Percentiles rank a stretch among this genome's conserved stretches.
phyloP scores from a whole-genome alignment of 2,797 vertebrate genomes.

The Sebastes iracundus region DNA sequence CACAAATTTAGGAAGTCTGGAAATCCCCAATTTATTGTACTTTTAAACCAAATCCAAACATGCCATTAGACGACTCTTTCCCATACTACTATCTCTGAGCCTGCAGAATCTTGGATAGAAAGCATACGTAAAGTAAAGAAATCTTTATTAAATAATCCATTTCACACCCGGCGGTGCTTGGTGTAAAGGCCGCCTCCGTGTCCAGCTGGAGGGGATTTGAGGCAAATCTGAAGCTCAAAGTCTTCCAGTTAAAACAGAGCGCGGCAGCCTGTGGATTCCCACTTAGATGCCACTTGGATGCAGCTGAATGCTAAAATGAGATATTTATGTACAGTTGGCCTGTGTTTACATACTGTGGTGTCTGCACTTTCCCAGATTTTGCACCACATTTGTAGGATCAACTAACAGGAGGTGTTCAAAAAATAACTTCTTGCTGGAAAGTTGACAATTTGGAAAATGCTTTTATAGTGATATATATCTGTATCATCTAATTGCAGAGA shows the following conservation, averaged over 20 bases:
- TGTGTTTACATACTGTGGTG: conserved; percentile 54
- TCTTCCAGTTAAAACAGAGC: conserved; percentile 74
- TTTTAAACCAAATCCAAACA: conserved; percentile 39
- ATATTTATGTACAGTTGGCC: conserved; percentile 67
- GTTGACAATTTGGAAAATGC: not conserved
- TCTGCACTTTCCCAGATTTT: conserved; percentile 47
- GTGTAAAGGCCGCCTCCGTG: conserved; percentile 50
- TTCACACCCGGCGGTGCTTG: conserved; percentile 57
- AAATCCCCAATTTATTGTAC: conserved; percentile 43
- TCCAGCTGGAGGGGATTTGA: conserved; percentile 69
- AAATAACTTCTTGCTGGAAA: conserved; percentile 4
- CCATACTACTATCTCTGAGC: conserved; percentile 15
- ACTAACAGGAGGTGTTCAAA: conserved; percentile 29
- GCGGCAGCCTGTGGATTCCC: conserved; percentile 65
- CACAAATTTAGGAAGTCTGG: conserved; percentile 26
- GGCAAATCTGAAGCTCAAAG: conserved; percentile 53
- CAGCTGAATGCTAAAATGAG: conserved; percentile 59
- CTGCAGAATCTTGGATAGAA: conserved; percentile 9
- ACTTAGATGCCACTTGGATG: conserved; percentile 72
- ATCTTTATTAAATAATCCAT: conserved; percentile 68
- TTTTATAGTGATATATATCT: not conserved
- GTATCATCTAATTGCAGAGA: not conserved
- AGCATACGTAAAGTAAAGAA: conserved; percentile 49
- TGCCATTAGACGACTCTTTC: conserved; percentile 3
- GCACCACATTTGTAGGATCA: conserved; percentile 41